These are phyloP conservation scores for Plestiodon gilberti DNA, from an alignment of 2,113 vertebrate species.

Conservation along the genomic window DNA sequence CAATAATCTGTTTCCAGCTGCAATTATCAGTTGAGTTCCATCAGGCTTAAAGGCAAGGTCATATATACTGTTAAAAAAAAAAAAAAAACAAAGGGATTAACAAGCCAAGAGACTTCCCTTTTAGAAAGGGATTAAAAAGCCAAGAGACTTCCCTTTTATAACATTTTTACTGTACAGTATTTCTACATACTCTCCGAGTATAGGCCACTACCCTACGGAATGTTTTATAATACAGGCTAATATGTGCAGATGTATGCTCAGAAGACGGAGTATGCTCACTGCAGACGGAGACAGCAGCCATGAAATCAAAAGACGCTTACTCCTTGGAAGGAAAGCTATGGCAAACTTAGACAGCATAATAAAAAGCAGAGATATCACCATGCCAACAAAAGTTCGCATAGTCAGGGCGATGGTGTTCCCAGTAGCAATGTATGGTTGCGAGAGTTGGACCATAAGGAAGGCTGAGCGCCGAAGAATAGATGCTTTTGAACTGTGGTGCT, in stretches of 20 bases:
- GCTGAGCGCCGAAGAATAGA: no score
- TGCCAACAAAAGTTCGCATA: no score
- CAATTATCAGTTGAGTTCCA: constrained; percentile 94
- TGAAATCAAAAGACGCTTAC: no score
- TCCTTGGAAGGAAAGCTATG: no score
- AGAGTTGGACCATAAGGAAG: no score
- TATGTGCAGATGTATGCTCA: not conserved
- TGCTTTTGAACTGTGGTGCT: no score
- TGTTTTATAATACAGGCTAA: not conserved
- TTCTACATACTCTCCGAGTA: not conserved
- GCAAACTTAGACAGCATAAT: no score
- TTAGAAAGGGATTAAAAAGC: constrained; percentile 33
- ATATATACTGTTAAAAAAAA: constrained; percentile 84
- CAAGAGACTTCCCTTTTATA: not conserved
- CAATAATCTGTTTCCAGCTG: constrained; percentile 93
- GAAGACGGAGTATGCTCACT: no score
- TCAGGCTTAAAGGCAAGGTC: constrained; percentile 97
- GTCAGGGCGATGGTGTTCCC: no score
- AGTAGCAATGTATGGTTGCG: no score
- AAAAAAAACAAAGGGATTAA: constrained; percentile 53
- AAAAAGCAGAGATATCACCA: no score
- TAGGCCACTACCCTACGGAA: not conserved
- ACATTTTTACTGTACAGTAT: not conserved
- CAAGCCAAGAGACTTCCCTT: not conserved
- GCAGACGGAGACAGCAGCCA: no score